phyloP scores from a whole-genome alignment of 1,140 invertebrate species.

The Brachionus plicatilis region DNA sequence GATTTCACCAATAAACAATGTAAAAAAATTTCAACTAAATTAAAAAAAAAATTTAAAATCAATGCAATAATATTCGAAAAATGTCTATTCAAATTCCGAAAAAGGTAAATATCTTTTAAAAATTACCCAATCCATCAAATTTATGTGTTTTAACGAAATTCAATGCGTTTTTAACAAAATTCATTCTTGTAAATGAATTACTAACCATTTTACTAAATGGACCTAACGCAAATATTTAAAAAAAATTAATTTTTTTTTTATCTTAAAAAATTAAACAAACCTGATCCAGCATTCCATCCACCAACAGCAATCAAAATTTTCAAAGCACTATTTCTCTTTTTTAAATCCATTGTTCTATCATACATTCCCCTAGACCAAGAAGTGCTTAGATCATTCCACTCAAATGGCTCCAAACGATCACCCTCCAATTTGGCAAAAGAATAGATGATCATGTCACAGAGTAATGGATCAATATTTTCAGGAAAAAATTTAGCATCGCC shows the following conservation, averaged over 20 bases:
- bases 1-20: too few species aligned
- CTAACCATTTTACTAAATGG: slow-evolving; percentile 68
- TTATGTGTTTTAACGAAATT: slow-evolving; percentile 57
- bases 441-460: slow-evolving; percentile 87
- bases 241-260: slow-evolving; percentile 36
- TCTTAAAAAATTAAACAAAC: not conserved
- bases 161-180: slow-evolving; percentile 41
- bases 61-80: not conserved
- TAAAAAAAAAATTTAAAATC: too few species aligned
- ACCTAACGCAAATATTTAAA: not conserved
- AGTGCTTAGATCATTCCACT: slow-evolving; percentile 69
- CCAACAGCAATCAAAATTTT: slow-evolving; percentile 12
- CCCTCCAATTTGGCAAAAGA: slow-evolving; percentile 70
- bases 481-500: slow-evolving; percentile 77
- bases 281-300: slow-evolving; percentile 65
- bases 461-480: slow-evolving; percentile 72
- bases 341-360: slow-evolving; percentile 2
- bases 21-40: too few species aligned
- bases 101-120: slow-evolving; percentile 49
- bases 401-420: slow-evolving; percentile 68
- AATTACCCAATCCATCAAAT: slow-evolving; percentile 54
- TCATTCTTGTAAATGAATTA: slow-evolving; percentile 55
- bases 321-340: not conserved
- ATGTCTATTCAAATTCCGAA: not conserved
- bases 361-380: slow-evolving; percentile 22